Conservation (phyloP, 2,113 vertebrate species). For the Mobula hypostoma region DNA sequence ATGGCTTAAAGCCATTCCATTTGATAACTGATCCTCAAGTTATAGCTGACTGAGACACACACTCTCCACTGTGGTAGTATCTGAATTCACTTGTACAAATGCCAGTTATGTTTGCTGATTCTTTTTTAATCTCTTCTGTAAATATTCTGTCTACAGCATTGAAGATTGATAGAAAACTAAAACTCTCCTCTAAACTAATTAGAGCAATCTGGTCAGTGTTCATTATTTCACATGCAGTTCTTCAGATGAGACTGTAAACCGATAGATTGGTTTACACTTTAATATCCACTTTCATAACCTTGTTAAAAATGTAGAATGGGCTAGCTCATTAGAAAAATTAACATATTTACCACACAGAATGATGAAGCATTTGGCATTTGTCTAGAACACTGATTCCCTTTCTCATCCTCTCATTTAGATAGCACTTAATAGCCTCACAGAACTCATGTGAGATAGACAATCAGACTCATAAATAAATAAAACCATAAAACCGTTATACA, state of each 20-base stretch:
- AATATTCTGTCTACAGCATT: background rate
- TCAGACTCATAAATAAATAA: background rate
- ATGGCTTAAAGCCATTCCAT: background rate
- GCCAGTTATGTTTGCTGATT: background rate
- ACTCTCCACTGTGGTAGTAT: background rate
- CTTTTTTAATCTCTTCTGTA: background rate
- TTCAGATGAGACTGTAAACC: constrained; percentile 11
- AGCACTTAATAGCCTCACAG: background rate
- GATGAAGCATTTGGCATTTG: background rate
- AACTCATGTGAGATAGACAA: background rate
- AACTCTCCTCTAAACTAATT: background rate
- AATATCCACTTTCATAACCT: constrained; percentile 1
- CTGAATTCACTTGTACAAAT: background rate
- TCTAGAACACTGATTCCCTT: background rate
- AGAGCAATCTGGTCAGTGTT: background rate
- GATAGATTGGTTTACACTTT: constrained; percentile 3
- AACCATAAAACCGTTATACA: background rate
- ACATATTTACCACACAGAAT: background rate
- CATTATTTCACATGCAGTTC: constrained; percentile 2
- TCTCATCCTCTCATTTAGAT: background rate
- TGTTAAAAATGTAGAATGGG: background rate
- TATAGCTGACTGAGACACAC: background rate
- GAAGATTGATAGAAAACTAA: background rate
- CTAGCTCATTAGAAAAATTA: constrained; percentile 15
- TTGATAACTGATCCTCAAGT: background rate